phyloP scores from a whole-genome alignment of 2,113 vertebrate genomes.

The Sorex araneus region DNA sequence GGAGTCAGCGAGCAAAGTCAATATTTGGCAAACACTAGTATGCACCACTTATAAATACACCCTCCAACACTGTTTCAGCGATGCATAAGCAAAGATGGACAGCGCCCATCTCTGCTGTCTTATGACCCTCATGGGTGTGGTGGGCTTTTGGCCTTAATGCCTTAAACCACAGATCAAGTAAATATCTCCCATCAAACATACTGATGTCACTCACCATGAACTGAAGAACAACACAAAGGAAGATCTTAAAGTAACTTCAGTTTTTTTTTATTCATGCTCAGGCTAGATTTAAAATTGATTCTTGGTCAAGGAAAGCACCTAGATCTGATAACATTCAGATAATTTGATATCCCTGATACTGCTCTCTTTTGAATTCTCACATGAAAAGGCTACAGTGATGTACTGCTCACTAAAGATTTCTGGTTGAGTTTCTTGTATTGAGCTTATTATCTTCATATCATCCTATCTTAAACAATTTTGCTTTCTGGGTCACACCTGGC shows the following conservation, averaged over 20 bases:
- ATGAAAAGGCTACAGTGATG: constrained; percentile 50
- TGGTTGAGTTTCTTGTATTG: constrained; percentile 48
- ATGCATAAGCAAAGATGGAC: constrained; percentile 79
- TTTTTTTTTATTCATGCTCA: constrained; percentile 51
- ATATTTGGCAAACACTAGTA: constrained; percentile 83
- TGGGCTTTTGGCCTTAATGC: constrained; percentile 75
- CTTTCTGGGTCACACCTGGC: no score
- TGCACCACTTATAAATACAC: constrained; percentile 79
- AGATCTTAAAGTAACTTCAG: constrained; percentile 55
- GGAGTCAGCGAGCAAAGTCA: constrained; percentile 84
- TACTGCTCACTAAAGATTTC: constrained; percentile 33
- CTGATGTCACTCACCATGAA: constrained; percentile 35
- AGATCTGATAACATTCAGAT: constrained; percentile 66
- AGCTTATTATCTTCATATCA: background rate
- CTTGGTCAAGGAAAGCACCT: constrained; percentile 66
- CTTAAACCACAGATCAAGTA: constrained; percentile 72
- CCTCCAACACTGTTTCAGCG: constrained; percentile 74
- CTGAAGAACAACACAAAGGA: constrained; percentile 59
- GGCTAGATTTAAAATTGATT: constrained; percentile 75
- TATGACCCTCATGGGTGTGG: constrained; percentile 63
- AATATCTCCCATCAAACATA: constrained; percentile 63
- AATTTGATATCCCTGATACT: constrained; percentile 57
- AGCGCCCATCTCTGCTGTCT: constrained; percentile 63
- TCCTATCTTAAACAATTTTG: background rate
- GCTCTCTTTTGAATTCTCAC: constrained; percentile 65